Conservation (phyloP, 2,797 vertebrate species). For the Argyrosomus regius region DNA sequence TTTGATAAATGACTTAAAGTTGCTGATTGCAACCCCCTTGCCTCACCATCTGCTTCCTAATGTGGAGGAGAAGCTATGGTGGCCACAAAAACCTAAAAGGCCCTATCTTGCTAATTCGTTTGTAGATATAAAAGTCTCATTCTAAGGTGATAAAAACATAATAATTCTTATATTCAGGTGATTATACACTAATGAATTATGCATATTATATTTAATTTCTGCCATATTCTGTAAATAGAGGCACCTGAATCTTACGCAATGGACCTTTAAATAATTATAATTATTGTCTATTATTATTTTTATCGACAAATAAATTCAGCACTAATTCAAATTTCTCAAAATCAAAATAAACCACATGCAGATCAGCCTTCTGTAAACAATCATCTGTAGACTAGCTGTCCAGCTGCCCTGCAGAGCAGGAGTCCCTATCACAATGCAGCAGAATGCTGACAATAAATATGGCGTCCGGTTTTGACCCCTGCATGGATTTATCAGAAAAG, state of each 20-base stretch:
- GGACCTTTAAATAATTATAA: background rate
- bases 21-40: no score
- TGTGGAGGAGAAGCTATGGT: no score
- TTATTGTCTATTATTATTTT: background rate
- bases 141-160: no score
- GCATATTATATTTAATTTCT: no score
- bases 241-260: no score
- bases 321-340: background rate
- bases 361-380: background rate
- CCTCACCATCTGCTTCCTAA: no score
- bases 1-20: background rate
- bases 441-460: conserved; percentile 68
- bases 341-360: background rate
- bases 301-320: background rate
- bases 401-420: conserved; percentile 32
- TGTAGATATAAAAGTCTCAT: no score
- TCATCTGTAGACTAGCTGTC: conserved; percentile 18
- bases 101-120: no score
- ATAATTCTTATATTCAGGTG: no score
- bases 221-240: no score
- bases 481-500: conserved; percentile 81
- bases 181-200: no score
- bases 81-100: no score
- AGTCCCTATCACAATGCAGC: conserved; percentile 62
- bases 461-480: conserved; percentile 50